These are phyloP conservation scores for Bergia sp. DNA, from an alignment of 92 coral and sea anemone species.

Conservation along the genomic window DNA sequence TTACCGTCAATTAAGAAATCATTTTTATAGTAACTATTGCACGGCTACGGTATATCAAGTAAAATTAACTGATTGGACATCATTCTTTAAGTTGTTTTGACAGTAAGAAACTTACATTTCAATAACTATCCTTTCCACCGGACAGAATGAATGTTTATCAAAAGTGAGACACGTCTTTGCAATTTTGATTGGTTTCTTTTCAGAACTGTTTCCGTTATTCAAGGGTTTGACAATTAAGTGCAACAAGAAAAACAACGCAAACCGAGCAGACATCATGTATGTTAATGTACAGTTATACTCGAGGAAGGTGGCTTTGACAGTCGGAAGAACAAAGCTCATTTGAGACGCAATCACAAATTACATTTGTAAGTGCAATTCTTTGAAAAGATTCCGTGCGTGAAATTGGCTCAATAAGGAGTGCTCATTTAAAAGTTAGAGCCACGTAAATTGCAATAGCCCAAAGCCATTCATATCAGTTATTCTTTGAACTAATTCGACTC, in stretches of 20 bases:
- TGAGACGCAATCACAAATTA: conserved; percentile 2
- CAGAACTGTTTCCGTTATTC: not conserved
- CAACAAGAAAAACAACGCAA: not conserved
- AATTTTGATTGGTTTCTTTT: too few relatives aligned
- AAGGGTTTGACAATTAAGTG: too few relatives aligned
- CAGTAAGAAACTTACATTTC: not conserved
- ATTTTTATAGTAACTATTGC: too few relatives aligned
- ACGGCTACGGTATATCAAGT: too few relatives aligned
- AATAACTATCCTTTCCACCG: not conserved
- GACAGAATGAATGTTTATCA: not conserved
- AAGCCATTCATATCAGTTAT: conserved; percentile 20
- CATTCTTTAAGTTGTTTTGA: not conserved
- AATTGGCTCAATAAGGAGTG: not conserved
- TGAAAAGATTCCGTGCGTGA: conserved; percentile 11
- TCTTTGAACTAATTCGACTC: not conserved
- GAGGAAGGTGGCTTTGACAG: not conserved
- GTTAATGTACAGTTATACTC: not conserved
- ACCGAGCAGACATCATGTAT: not conserved
- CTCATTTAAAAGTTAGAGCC: not conserved
- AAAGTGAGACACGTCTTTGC: not conserved
- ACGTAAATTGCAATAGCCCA: conserved; percentile 2
- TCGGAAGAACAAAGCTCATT: not conserved
- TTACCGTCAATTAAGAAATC: too few relatives aligned
- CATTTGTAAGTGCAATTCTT: conserved; percentile 1
- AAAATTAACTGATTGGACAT: too few relatives aligned